phyloP scores from a whole-genome alignment of 1,140 invertebrate genomes.

The Cotesia vestalis region DNA sequence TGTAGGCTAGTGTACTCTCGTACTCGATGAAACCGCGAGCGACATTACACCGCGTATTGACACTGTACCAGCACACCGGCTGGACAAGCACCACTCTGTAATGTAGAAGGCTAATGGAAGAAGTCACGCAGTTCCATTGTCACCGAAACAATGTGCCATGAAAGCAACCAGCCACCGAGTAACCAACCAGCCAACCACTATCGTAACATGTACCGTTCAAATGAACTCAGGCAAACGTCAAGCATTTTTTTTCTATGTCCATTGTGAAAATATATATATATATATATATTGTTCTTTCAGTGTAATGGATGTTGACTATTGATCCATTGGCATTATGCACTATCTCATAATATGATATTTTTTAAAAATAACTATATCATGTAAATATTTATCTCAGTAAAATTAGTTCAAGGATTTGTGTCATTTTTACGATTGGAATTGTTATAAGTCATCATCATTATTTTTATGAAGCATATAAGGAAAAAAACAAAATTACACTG shows the following conservation, averaged over 20 bases:
- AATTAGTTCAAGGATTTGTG: no score
- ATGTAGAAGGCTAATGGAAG: constrained; percentile 56
- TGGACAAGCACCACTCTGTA: constrained; percentile 50
- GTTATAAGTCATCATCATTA: no score
- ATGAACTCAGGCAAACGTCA: not conserved
- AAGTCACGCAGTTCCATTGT: constrained; percentile 61
- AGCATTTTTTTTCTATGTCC: not conserved
- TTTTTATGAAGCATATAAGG: no score
- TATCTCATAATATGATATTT: no score
- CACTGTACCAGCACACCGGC: constrained; percentile 39
- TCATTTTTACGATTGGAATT: no score
- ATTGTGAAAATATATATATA: no score
- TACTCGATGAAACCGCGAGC: constrained; percentile 14
- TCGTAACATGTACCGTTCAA: constrained; percentile 6
- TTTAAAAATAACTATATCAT: no score
- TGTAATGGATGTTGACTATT: not conserved
- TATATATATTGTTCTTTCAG: not conserved
- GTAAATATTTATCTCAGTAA: no score
- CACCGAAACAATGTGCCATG: constrained; percentile 43
- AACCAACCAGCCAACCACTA: not conserved
- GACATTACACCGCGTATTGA: constrained; percentile 41
- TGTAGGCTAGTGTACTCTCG: not conserved
- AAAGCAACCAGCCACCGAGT: constrained; percentile 7
- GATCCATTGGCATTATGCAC: not conserved
- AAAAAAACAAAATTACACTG: no score